phyloP scores from a whole-genome alignment of 2,888 invertebrate genomes.

The Agrochola litura region DNA sequence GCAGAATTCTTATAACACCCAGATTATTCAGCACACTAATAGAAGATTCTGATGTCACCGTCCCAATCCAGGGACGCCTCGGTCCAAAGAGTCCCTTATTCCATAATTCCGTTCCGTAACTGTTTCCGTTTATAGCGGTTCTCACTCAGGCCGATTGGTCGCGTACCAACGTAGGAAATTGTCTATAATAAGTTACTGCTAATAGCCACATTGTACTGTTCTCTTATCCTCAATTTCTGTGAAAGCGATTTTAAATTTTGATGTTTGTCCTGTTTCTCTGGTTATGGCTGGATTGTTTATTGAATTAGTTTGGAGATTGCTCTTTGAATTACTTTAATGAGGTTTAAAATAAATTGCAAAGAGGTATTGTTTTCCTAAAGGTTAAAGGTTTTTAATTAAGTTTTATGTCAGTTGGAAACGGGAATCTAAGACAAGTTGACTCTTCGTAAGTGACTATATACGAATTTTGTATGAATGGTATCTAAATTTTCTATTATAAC shows the following conservation, averaged over 20 bases:
- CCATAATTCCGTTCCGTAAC: slow-evolving; percentile 79
- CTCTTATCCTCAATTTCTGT: slow-evolving; percentile 77
- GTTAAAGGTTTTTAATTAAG: neutral
- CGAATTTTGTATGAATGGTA: neutral
- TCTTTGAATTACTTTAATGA: slow-evolving; percentile 57
- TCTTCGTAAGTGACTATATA: neutral
- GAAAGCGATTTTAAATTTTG: slow-evolving; percentile 79
- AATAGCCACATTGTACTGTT: slow-evolving; percentile 79
- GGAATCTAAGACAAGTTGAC: neutral
- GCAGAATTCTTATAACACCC: slow-evolving; percentile 5
- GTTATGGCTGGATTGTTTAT: slow-evolving; percentile 62
- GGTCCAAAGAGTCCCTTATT: slow-evolving; percentile 71
- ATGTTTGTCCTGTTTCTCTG: slow-evolving; percentile 70
- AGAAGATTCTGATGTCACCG: slow-evolving; percentile 48
- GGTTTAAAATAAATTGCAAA: slow-evolving; percentile 25
- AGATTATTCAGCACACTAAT: slow-evolving; percentile 48
- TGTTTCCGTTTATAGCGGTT: slow-evolving; percentile 84
- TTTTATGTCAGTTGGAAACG: neutral
- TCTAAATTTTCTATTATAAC: neutral
- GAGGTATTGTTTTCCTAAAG: slow-evolving; percentile 17
- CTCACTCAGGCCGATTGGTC: slow-evolving; percentile 87
- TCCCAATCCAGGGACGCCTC: slow-evolving; percentile 66
- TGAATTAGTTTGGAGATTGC: slow-evolving; percentile 57
- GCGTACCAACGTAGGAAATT: slow-evolving; percentile 82
- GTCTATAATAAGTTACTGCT: slow-evolving; percentile 84